Base-by-base conservation (phyloP, 1,140 invertebrate species). In the Microvelia longipes region DNA sequence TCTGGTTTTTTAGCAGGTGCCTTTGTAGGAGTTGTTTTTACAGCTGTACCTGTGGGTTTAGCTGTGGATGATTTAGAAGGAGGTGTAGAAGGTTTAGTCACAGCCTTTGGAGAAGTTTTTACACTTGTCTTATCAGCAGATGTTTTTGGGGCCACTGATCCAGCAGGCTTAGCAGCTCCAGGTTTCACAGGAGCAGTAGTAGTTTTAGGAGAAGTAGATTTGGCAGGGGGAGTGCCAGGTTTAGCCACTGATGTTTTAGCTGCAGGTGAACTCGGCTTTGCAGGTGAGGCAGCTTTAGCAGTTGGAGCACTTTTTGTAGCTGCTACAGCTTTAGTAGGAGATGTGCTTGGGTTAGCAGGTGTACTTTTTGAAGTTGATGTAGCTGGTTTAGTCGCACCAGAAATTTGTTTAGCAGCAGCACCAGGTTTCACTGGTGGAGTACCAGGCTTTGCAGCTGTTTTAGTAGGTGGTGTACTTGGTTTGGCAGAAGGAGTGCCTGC, bases 401-500 rank as follows among this genome's bases (percentile, higher is more conserved):
- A 25, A 2, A 66, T 66, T 13, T 66, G 30, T 62, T 50, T 66
- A 2, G 61, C 28, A 60, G 67, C 67, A 60, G 50, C 26, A 26
- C 29, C 62, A 15, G 68, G 62, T 19, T 71, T 61, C 2, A 67
- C 24, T 35, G 73, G 28, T n/a, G 71, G 66, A 13, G 69, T 26
- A 65, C 71, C 71, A 68, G 72, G 72, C 24, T 63, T 29, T 50
- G 72, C 50, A 30, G 69, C 35, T 64, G 66, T 29, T 28, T 63
- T 29, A 64, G 72, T 29, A 30, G 69, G 28, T 64, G 66, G 29
- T 28, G 50, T 68, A 14, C 29, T 0, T n/a, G 25, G 28, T 65
- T 65, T 62, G n/a, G 27, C 64, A 27, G 61, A 61, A 24, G 68
- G 15, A 50, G 63, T 68, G 5, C 63, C 68, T 28, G 70, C n/a